Evolutionary conservation across 2,113 vertebrate genomes (phyloP).

Genomic region (Myiagra hebetior): DNA sequence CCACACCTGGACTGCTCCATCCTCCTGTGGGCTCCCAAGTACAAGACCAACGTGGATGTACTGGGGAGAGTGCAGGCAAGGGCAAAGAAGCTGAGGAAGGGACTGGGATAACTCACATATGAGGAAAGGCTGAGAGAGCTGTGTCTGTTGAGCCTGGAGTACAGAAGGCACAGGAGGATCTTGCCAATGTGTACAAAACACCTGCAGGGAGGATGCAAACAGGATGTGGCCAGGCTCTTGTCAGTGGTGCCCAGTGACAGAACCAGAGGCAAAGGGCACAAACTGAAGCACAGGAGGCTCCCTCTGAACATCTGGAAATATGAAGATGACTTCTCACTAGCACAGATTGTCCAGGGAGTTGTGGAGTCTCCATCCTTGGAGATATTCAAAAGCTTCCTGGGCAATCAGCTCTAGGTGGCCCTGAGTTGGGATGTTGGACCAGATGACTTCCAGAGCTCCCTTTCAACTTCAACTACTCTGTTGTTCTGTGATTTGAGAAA

Average conservation of each 20-base stretch:
- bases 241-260: background rate
- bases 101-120: background rate
- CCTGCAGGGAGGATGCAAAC: background rate
- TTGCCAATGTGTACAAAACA: background rate
- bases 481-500: background rate
- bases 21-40: background rate
- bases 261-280: background rate
- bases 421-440: background rate
- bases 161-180: background rate
- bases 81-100: background rate
- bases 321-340: background rate
- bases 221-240: background rate
- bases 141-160: background rate
- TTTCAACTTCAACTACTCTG: background rate
- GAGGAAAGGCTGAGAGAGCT: background rate
- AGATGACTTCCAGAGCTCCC: background rate
- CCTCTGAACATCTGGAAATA: background rate
- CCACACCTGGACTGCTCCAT: background rate
- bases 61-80: background rate
- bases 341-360: background rate
- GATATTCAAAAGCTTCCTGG: background rate
- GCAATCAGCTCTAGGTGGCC: background rate
- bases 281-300: background rate
- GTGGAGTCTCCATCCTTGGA: background rate
- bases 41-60: background rate